Percentiles rank a stretch among this genome's conserved stretches.
Evolutionary conservation across 1,140 invertebrate species (phyloP).

Genomic region (Phymastichus coffea): DNA sequence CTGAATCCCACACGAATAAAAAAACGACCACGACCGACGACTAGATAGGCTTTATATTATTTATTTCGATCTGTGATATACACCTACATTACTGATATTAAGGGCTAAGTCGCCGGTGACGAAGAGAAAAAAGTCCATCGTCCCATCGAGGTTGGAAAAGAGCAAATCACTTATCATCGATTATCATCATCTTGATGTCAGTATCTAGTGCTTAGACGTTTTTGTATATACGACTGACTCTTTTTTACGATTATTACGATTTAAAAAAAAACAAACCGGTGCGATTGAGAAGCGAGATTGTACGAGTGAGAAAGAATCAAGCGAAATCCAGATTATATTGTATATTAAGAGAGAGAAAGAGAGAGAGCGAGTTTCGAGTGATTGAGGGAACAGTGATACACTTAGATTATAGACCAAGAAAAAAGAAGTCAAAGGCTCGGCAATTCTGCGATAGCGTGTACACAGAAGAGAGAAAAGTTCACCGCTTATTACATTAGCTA

Average conservation of each 20-base stretch:
- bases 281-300: constrained; percentile 20
- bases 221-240: constrained; percentile 59
- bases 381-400: constrained; percentile 7
- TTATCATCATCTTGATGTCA: constrained; percentile 37
- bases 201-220: constrained; percentile 46
- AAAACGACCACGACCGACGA: background rate
- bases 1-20: background rate
- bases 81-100: constrained; percentile 40
- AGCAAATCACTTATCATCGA: no score
- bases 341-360: background rate
- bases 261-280: constrained; percentile 32
- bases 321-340: no score
- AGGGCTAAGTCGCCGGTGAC: constrained; percentile 3
- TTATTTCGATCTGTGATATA: constrained; percentile 50
- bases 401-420: constrained; percentile 6
- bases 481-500: no score
- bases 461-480: constrained; percentile 1
- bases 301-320: constrained; percentile 14
- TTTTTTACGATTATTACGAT: constrained; percentile 53
- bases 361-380: constrained; percentile 1
- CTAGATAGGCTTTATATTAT: constrained; percentile 50
- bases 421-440: constrained; percentile 1
- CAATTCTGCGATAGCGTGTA: background rate
- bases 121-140: background rate
- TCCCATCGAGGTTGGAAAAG: no score